Evolutionary conservation across 2,888 invertebrate species (phyloP).

Genomic region (Tipula lateralis): DNA sequence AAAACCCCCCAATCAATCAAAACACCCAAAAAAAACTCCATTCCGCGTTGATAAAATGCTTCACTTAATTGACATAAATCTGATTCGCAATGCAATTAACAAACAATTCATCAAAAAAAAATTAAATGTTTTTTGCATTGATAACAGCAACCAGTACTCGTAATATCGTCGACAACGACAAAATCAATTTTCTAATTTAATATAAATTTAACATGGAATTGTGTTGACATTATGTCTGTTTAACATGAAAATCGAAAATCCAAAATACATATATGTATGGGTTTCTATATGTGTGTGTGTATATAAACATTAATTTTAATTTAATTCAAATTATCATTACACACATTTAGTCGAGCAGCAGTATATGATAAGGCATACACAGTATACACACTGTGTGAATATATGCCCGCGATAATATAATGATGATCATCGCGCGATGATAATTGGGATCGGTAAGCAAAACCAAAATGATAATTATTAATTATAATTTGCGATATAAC

Average conservation of each 20-base stretch:
- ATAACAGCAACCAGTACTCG: neutral
- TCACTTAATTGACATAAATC: constrained; percentile 19
- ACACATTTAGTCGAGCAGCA: neutral
- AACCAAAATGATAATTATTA: neutral
- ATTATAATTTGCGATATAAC: neutral
- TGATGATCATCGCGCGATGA: neutral
- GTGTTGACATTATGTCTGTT: constrained; percentile 24
- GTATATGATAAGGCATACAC: neutral
- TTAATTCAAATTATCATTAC: neutral
- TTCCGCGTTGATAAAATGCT: neutral
- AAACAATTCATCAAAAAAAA: neutral
- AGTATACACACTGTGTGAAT: neutral
- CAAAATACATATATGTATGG: neutral
- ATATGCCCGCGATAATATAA: neutral
- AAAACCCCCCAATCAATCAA: neutral
- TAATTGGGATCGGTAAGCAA: neutral
- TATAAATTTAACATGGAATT: constrained; percentile 1
- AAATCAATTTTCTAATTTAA: neutral
- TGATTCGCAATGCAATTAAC: constrained; percentile 11
- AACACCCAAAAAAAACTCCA: neutral
- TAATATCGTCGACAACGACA: neutral
- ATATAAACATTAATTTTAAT: neutral
- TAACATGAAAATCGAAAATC: neutral
- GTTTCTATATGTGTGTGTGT: no score
- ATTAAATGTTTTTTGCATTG: neutral